Evolutionary conservation across 2,888 invertebrate species (phyloP).

Genomic region (Mythimna pallens): DNA sequence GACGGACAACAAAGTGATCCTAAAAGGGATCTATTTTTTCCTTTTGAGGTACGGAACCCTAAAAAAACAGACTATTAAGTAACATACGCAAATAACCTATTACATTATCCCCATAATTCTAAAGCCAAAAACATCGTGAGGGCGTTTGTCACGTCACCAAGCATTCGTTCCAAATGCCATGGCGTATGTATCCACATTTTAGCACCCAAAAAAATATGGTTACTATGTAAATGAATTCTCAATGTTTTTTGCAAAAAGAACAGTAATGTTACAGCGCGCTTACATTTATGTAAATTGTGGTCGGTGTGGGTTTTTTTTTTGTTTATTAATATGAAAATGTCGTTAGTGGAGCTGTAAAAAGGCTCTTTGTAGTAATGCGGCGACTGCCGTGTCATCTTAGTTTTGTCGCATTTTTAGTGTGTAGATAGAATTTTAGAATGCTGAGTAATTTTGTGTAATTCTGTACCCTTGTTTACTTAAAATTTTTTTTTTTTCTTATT

Average conservation of each 20-base stretch:
- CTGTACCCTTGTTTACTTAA: not conserved
- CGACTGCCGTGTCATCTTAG: constrained; percentile 31
- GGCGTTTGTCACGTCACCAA: not conserved
- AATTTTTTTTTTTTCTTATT: no score
- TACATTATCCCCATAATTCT: not conserved
- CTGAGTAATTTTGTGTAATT: not conserved
- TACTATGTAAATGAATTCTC: constrained; percentile 64
- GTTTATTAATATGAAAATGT: constrained; percentile 65
- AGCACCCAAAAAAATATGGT: constrained; percentile 59
- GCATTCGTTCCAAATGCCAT: not conserved
- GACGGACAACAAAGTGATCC: no score
- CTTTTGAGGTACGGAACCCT: no score
- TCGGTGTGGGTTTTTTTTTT: constrained; percentile 42
- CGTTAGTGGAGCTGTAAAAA: constrained; percentile 55
- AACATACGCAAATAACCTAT: no score
- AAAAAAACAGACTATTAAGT: no score
- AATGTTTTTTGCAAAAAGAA: constrained; percentile 61
- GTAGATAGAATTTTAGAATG: constrained; percentile 28
- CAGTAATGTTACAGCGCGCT: constrained; percentile 60
- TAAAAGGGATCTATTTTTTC: no score
- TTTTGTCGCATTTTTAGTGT: constrained; percentile 22
- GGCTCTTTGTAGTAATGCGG: constrained; percentile 8
- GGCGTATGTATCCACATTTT: constrained; percentile 40
- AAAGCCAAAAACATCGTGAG: not conserved
- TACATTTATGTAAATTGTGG: constrained; percentile 65